phyloP scores from a whole-genome alignment of 2,888 invertebrate genomes.

The Mongoloraphidia duomilia region DNA sequence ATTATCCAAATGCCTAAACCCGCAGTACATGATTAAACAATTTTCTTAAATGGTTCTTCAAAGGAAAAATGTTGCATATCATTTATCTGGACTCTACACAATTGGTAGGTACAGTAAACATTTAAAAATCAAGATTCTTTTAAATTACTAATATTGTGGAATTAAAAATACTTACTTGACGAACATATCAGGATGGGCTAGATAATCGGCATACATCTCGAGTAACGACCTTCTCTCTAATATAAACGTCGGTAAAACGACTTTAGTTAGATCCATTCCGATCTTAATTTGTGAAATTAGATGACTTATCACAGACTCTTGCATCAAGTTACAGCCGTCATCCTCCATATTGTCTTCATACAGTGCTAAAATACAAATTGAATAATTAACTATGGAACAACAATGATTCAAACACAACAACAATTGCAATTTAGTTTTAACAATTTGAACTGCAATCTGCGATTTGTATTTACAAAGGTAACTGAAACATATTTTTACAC shows the following conservation, averaged over 20 bases:
- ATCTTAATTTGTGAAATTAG: slow-evolving; percentile 95
- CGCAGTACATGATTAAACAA: no score
- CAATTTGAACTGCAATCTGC: no score
- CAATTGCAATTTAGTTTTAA: no score
- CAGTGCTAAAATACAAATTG: slow-evolving; percentile 41
- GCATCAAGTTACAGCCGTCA: slow-evolving; percentile 78
- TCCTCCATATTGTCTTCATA: slow-evolving; percentile 85
- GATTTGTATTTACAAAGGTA: no score
- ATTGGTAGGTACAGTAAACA: neutral
- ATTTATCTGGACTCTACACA: neutral
- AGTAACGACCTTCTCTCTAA: slow-evolving; percentile 90
- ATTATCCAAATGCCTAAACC: no score
- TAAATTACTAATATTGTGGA: neutral
- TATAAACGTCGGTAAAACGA: slow-evolving; percentile 96
- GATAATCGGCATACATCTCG: slow-evolving; percentile 99
- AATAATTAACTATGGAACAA: neutral
- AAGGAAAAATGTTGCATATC: no score
- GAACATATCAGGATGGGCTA: slow-evolving; percentile 97
- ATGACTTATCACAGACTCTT: slow-evolving; percentile 95
- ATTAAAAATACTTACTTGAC: slow-evolving; percentile 45
- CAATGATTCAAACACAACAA: no score
- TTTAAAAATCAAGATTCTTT: neutral
- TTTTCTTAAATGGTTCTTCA: no score
- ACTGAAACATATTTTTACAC: no score
- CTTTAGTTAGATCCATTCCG: slow-evolving; percentile 99